phyloP scores from a whole-genome alignment of 2,113 vertebrate genomes.

The Monopterus albus region DNA sequence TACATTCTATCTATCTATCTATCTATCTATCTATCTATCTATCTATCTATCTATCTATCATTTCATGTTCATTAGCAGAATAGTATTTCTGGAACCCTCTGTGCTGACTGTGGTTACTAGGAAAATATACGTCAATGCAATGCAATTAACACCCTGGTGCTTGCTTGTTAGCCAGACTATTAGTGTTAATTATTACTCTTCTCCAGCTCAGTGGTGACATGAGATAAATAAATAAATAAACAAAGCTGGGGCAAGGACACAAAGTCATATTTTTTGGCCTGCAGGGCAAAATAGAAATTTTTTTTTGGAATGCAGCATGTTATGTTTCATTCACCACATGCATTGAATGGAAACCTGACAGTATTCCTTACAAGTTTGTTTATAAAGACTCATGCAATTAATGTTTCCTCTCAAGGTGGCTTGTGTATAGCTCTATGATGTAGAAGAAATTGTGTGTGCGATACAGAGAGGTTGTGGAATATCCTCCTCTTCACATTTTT shows the following conservation, averaged over 20 bases:
- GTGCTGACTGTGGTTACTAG: slow-evolving; percentile 30
- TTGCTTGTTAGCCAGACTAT: slow-evolving; percentile 67
- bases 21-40: slow-evolving; percentile 8
- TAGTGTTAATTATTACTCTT: slow-evolving; percentile 62
- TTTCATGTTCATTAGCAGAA: slow-evolving; percentile 12
- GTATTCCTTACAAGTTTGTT: slow-evolving; percentile 14
- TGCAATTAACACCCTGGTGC: slow-evolving; percentile 63
- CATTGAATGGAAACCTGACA: slow-evolving; percentile 7
- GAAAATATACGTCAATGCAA: slow-evolving; percentile 63
- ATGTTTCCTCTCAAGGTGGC: slow-evolving; percentile 27
- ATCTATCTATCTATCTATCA: slow-evolving; percentile 29
- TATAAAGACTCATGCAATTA: slow-evolving; percentile 31
- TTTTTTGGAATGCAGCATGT: slow-evolving; percentile 19
- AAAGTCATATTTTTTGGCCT: slow-evolving; percentile 33
- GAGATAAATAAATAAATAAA: slow-evolving; percentile 49
- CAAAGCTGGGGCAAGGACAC: slow-evolving; percentile 35
- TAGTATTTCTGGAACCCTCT: slow-evolving; percentile 18
- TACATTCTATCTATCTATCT: background rate
- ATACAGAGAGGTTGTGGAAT: background rate
- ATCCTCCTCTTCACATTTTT: slow-evolving; percentile 13
- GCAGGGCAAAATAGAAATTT: slow-evolving; percentile 12
- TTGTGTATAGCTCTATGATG: slow-evolving; percentile 6
- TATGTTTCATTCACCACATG: slow-evolving; percentile 1
- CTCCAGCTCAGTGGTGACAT: slow-evolving; percentile 55
- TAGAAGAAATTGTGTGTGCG: slow-evolving; percentile 4